These are phyloP conservation scores for Isaurus tuberculatus DNA, from an alignment of 92 coral and sea anemone species.

Conservation along the genomic window DNA sequence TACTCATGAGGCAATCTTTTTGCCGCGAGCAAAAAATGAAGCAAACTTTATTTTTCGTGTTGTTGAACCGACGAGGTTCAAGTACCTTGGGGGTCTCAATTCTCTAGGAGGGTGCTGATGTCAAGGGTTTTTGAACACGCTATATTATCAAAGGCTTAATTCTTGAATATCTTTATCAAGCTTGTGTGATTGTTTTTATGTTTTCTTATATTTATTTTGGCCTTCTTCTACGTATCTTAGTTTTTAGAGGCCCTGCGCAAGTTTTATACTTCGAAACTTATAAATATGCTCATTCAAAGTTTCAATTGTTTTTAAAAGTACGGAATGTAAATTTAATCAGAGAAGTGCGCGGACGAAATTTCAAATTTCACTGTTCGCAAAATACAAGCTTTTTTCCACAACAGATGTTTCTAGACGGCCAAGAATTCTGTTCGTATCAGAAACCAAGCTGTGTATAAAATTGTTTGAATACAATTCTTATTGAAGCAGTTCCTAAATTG, in stretches of 20 bases:
- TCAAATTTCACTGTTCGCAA: not conserved
- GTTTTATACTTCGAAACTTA: not conserved
- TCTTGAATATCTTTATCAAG: not conserved
- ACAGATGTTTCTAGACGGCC: constrained; percentile 38
- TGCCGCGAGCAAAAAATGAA: constrained; percentile 12
- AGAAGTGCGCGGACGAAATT: not conserved
- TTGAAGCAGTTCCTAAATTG: constrained; percentile 93
- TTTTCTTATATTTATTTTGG: not conserved
- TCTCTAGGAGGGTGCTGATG: constrained; percentile 2
- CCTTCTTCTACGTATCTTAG: not conserved
- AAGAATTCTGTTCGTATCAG: not conserved
- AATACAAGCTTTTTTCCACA: constrained; percentile 7
- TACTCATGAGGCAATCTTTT: not conserved
- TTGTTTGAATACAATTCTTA: constrained; percentile 92
- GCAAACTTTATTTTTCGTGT: not conserved
- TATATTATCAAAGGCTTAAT: too few species aligned
- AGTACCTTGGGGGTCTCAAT: constrained; percentile 15
- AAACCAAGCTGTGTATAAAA: constrained; percentile 79
- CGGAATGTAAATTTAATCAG: constrained; percentile 1
- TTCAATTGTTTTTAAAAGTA: not conserved
- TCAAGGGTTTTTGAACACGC: too few species aligned
- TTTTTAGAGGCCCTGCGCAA: not conserved
- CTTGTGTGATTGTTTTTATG: not conserved
- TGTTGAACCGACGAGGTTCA: not conserved
- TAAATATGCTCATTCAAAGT: not conserved